Conservation (phyloP, 35 echinoderm and acorn worm genomes). For the Acanthaster planci region DNA sequence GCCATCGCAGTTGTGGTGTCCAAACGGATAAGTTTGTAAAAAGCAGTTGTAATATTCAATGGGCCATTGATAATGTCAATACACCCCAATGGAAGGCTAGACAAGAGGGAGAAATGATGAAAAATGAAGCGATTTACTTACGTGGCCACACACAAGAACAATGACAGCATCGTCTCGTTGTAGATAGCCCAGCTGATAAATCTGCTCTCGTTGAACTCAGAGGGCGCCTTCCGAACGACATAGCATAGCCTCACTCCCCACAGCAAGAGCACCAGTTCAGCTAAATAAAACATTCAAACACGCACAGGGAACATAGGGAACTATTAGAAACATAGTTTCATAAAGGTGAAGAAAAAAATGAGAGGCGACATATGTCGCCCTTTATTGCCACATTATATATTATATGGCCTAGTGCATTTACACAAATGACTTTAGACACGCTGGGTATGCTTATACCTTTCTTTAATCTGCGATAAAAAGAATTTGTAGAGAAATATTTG, state of each 20-base stretch:
- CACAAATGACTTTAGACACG: too few species aligned
- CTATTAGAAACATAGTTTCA: too few species aligned
- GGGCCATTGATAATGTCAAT: not conserved
- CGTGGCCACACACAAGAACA: constrained; percentile 93
- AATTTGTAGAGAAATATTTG: too few species aligned
- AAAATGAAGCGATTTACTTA: constrained; percentile 63
- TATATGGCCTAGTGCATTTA: too few species aligned
- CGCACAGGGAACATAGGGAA: too few species aligned
- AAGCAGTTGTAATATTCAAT: constrained; percentile 8
- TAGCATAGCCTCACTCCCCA: constrained; percentile 97
- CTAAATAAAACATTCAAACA: constrained; percentile 30
- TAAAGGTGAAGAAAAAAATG: too few species aligned
- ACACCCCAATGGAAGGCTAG: not conserved
- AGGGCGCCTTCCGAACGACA: constrained; percentile 95
- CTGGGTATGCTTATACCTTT: too few species aligned
- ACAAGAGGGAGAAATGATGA: not conserved
- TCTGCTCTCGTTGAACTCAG: constrained; percentile 99
- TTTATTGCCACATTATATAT: too few species aligned
- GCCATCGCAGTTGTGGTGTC: too few species aligned
- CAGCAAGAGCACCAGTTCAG: constrained; percentile 82
- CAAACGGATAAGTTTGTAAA: too few species aligned
- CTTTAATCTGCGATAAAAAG: too few species aligned
- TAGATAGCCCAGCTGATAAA: constrained; percentile 99
- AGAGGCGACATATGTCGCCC: too few species aligned
- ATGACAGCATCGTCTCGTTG: constrained; percentile 96